These are phyloP conservation scores for Pomatorhinus ruficollis DNA, from an alignment of 2,113 vertebrate species.

Conservation along the genomic window DNA sequence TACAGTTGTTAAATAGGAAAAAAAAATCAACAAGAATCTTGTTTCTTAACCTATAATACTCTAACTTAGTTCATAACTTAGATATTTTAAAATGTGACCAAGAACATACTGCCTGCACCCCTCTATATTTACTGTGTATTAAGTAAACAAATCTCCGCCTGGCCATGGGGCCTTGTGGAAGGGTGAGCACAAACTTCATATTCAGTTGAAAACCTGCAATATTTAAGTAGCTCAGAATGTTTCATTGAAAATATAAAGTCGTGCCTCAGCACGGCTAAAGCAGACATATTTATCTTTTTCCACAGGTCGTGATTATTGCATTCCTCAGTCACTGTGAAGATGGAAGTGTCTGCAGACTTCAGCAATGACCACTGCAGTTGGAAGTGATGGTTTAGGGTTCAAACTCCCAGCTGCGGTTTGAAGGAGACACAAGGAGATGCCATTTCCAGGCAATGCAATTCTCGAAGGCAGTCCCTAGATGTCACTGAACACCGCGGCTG, in stretches of 20 bases:
- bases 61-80: background rate
- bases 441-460: background rate
- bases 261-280: background rate
- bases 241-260: background rate
- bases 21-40: background rate
- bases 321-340: background rate
- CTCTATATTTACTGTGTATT: background rate
- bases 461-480: constrained; percentile 59
- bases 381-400: background rate
- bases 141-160: background rate
- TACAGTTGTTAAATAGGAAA: background rate
- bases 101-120: background rate
- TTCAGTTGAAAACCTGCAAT: background rate
- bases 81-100: background rate
- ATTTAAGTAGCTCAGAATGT: background rate
- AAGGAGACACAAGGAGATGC: background rate
- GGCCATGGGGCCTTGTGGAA: rapidly evolving
- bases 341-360: background rate
- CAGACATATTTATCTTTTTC: background rate
- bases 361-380: rapidly evolving
- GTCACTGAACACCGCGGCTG: constrained; percentile 62
- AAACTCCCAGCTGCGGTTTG: background rate
- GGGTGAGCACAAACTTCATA: background rate
- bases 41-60: background rate
- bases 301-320: background rate